Evolutionary conservation across 2,797 vertebrate genomes (phyloP), one percentile per base, ranked within the genome.

Genomic region (Spheniscus humboldti): DNA sequence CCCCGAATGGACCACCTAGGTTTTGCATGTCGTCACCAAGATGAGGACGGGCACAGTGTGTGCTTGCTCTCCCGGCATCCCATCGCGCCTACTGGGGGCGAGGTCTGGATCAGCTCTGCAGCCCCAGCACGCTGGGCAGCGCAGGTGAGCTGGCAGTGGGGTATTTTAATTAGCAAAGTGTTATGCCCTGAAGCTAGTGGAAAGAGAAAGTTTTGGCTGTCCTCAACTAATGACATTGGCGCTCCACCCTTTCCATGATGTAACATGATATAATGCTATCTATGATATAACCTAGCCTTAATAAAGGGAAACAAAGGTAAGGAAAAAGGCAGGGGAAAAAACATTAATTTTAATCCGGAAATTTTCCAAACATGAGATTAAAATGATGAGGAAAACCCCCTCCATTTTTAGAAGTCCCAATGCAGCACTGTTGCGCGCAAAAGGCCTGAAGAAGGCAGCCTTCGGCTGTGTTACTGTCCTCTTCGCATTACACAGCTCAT

Each of bases 401-500:
- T 74, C 56, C 27, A 7, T 10, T 87, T 96, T 89, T 1, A 62
- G 39, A 83, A 77, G 53, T 64, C 35, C 47, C 35, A 31, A 0
- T 3, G 2, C 62, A 95, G 64, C 50, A 37, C 11, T 56, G 12
- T 13, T 66, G 39, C 20, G 3, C 31, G 48, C 74, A 60, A 67
- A 88, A 93, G 72, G 57, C 59, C 94, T 73, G 69, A 92, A 84
- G 79, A 92, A 84, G 27, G 35, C 0, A 0, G 74, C 81, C 39
- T 56, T 68, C 11, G n/a, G 76, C 45, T 93, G 69, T 11, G 20
- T 33, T 86, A 62, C 55, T 1, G 0, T 88, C 66, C 2, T 82
- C 76, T 92, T 74, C 30, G 2, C 74, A 84, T 86, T 92, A 79
- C 94, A 94, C 85, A 96, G 73, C 82, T 91, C 94, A 94, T 95